Evolutionary conservation across 2,113 vertebrate species (phyloP).

Genomic region (Macrotus californicus): DNA sequence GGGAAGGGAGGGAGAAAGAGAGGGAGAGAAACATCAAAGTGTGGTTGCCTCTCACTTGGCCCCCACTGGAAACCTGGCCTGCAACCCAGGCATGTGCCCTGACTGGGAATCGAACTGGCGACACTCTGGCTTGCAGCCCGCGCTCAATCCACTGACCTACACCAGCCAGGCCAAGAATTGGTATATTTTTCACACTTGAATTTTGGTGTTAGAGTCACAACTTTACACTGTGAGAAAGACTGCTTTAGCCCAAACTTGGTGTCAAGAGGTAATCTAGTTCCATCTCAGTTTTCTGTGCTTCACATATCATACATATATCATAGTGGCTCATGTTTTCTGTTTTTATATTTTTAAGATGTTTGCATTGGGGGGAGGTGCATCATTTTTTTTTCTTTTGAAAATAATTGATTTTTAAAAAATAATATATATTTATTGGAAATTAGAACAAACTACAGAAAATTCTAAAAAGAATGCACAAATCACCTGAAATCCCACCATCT

Average conservation of each 20-base stretch:
- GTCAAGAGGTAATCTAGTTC: not conserved
- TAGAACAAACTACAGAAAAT: not conserved
- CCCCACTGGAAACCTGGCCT: too few species aligned
- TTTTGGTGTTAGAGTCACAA: not conserved
- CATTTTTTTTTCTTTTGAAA: not conserved
- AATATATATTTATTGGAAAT: not conserved
- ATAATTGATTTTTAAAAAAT: not conserved
- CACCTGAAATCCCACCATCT: not conserved
- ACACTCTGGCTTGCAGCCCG: too few species aligned
- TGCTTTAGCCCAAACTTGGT: not conserved
- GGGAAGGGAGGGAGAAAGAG: too few species aligned
- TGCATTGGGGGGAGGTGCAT: not conserved
- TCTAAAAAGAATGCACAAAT: not conserved
- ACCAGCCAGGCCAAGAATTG: too few species aligned
- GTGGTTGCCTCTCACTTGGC: too few species aligned
- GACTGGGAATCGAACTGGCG: too few species aligned
- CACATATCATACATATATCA: not conserved
- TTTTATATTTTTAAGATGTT: constrained; percentile 1
- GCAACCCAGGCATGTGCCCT: too few species aligned
- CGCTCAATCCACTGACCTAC: too few species aligned
- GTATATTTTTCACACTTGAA: not conserved
- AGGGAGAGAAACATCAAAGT: too few species aligned
- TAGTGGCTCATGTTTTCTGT: not conserved
- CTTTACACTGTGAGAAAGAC: not conserved
- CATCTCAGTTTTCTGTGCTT: not conserved